These are phyloP conservation scores for Monopterus albus DNA, from an alignment of 2,113 vertebrate genomes.

Conservation along the genomic window DNA sequence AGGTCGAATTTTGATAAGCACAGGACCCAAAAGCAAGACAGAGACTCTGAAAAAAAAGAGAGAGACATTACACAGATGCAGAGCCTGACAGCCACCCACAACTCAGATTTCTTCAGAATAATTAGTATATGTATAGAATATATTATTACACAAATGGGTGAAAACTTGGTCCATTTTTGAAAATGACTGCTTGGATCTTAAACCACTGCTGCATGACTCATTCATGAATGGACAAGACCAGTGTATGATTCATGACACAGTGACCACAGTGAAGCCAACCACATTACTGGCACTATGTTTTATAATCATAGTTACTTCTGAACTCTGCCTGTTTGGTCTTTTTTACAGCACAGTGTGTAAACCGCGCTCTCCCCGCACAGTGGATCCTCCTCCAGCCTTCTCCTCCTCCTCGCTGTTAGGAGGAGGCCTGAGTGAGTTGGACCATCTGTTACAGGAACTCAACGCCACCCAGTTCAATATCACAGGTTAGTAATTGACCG, in stretches of 20 bases:
- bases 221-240: not conserved
- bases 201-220: not conserved
- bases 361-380: conserved; percentile 83
- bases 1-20: too few relatives aligned
- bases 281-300: not conserved
- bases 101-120: too few relatives aligned
- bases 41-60: too few relatives aligned
- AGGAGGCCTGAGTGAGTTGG: conserved; percentile 90
- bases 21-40: too few relatives aligned
- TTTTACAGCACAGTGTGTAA: conserved; percentile 88
- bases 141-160: too few relatives aligned
- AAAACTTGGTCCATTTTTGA: not conserved
- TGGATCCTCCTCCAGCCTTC: conserved; percentile 78
- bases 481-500: conserved; percentile 82
- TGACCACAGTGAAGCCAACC: not conserved
- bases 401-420: conserved; percentile 88
- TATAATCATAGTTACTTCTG: not conserved
- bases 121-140: too few relatives aligned
- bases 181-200: not conserved
- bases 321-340: not conserved
- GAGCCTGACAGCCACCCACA: too few relatives aligned
- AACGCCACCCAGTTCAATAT: conserved; percentile 96
- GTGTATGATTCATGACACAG: conserved; percentile 1
- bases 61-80: too few relatives aligned
- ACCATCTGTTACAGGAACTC: conserved; percentile 91